A percentile compares a stretch with the other conserved stretches of the same genome.
phyloP scores from a whole-genome alignment of 2,888 invertebrate genomes.

The Anarsia innoxiella region DNA sequence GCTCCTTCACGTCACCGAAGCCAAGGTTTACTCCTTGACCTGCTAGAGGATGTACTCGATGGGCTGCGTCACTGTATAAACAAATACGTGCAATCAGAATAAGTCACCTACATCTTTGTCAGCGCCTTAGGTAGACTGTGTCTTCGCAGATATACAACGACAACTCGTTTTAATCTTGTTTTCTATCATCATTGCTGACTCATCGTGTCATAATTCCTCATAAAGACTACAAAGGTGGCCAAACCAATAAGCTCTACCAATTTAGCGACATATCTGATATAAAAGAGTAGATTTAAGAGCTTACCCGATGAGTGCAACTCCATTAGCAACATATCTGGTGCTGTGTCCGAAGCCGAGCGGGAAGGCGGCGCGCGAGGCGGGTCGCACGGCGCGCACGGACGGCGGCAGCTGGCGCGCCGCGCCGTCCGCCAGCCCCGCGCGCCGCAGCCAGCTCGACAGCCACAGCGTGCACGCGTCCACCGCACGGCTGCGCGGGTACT shows the following conservation, averaged over 20 bases:
- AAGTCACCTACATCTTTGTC: no score
- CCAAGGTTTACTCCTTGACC: conserved; percentile 99
- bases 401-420: conserved; percentile 80
- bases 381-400: conserved; percentile 74
- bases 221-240: no score
- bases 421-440: conserved; percentile 57
- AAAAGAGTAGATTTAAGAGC: no score
- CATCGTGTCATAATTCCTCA: no score
- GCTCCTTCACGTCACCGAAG: conserved; percentile 89
- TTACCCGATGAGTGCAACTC: conserved; percentile 92
- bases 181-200: no score
- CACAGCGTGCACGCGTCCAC: conserved; percentile 74
- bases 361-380: conserved; percentile 87
- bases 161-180: no score
- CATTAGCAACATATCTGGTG: conserved; percentile 85
- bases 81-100: no score
- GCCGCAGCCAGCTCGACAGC: conserved; percentile 54
- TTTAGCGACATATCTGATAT: no score
- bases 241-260: no score
- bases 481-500: conserved; percentile 67
- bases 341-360: conserved; percentile 95
- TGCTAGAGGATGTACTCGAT: conserved; percentile 95
- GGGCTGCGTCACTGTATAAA: conserved; percentile 89
- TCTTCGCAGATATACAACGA: no score
- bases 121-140: no score